phyloP scores from a whole-genome alignment of 2,113 vertebrate genomes.

The Hippoglossus stenolepis region DNA sequence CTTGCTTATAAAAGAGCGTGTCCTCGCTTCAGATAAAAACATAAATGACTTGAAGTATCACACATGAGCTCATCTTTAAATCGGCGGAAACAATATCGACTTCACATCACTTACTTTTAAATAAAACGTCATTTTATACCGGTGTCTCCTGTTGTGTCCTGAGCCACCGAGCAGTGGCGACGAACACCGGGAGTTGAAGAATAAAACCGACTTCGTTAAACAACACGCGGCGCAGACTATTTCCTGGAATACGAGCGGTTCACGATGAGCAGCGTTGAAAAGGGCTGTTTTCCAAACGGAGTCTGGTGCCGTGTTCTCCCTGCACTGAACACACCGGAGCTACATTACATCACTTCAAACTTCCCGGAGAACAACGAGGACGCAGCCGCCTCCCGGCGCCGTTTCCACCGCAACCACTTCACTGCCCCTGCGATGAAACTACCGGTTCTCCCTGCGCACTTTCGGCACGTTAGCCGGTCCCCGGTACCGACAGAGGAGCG shows the following conservation, averaged over 20 bases:
- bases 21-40: fast-evolving
- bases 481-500: background rate
- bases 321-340: conserved; percentile 15
- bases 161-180: background rate
- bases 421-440: background rate
- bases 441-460: background rate
- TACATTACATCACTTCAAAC: conserved; percentile 75
- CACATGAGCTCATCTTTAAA: background rate
- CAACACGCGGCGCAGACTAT: background rate
- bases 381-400: conserved; percentile 1
- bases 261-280: background rate
- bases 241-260: background rate
- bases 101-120: background rate
- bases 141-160: background rate
- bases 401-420: background rate
- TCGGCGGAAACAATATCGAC: background rate
- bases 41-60: fast-evolving
- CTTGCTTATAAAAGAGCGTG: fast-evolving
- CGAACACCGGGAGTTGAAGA: background rate
- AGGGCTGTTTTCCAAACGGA: background rate
- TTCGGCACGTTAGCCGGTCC: background rate
- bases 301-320: conserved; percentile 23
- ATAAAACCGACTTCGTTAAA: background rate
- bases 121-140: background rate
- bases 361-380: conserved; percentile 61